phyloP scores from a whole-genome alignment of 2,113 vertebrate species.

The Thalassarche chlororhynchos region DNA sequence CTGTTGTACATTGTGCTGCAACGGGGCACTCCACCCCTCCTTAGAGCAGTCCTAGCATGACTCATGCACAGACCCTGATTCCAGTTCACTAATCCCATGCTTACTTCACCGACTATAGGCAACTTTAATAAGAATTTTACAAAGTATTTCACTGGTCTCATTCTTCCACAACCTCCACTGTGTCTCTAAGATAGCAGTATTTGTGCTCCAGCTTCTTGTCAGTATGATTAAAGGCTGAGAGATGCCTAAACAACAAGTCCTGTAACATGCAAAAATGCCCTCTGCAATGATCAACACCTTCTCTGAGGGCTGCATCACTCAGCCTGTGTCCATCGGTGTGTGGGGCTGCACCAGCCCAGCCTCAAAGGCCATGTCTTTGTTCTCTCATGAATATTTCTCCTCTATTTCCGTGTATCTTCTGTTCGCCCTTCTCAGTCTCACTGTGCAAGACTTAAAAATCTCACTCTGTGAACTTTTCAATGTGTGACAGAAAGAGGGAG shows the following conservation, averaged over 20 bases:
- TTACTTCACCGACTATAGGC: rapidly evolving
- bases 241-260: neutral
- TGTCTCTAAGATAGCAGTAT: neutral
- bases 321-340: neutral
- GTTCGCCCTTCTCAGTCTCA: neutral
- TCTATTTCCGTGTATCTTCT: neutral
- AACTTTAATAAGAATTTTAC: neutral
- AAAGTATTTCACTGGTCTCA: neutral
- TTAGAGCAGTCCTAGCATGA: neutral
- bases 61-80: rapidly evolving
- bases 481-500: neutral
- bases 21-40: neutral
- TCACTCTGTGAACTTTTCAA: neutral
- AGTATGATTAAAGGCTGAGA: neutral
- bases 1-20: neutral
- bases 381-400: neutral
- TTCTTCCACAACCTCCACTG: neutral
- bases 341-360: neutral
- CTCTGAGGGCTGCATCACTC: neutral
- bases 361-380: neutral
- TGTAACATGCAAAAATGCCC: neutral
- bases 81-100: neutral
- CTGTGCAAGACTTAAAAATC: neutral
- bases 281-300: neutral
- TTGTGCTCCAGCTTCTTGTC: neutral